These are phyloP conservation scores for Dromas ardeola DNA, from an alignment of 2,113 vertebrate species.

Conservation along the genomic window DNA sequence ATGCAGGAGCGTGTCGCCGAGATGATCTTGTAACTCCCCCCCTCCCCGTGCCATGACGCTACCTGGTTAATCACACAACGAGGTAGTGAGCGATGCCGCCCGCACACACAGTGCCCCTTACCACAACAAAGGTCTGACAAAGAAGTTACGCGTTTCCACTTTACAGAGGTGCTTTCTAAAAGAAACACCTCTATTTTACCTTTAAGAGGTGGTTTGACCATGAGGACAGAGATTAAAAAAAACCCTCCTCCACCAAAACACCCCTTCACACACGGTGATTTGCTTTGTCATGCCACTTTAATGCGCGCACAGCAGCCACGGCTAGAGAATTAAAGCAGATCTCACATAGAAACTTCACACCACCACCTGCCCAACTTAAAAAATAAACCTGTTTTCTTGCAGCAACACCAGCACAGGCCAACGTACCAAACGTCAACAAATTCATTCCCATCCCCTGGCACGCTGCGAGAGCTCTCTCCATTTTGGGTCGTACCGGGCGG, in stretches of 20 bases:
- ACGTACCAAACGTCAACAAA: accelerated
- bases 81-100: not conserved
- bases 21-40: not conserved
- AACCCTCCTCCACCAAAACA: not conserved
- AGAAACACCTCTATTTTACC: not conserved
- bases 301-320: not conserved
- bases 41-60: accelerated
- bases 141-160: accelerated
- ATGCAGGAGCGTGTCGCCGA: not conserved
- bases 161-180: not conserved
- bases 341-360: not conserved
- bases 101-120: not conserved
- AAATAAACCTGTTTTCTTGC: not conserved
- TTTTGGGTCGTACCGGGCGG: constrained; percentile 30
- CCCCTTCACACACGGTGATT: not conserved
- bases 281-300: constrained; percentile 63
- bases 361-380: not conserved
- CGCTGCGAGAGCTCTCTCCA: not conserved
- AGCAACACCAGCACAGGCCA: not conserved
- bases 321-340: not conserved
- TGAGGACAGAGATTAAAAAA: not conserved
- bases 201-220: not conserved
- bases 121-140: not conserved
- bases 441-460: not conserved
- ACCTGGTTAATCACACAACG: not conserved